Evolutionary conservation across 2,888 invertebrate species (phyloP).

Genomic region (Aplocera efformata): DNA sequence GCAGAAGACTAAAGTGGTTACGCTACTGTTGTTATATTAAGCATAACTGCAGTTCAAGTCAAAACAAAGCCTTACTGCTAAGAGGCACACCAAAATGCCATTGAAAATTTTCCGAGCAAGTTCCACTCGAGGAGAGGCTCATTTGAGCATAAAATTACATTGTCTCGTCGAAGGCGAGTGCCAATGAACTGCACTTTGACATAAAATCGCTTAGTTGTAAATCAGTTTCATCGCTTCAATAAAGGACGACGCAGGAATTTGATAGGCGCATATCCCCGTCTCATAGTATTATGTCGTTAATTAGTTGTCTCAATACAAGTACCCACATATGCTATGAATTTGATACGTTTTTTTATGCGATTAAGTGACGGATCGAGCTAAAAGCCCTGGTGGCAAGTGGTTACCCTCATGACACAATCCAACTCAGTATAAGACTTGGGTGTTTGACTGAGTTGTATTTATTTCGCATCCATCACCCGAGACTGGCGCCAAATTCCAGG

Average conservation of each 20-base stretch:
- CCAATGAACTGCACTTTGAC: conserved; percentile 80
- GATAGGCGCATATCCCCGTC: conserved; percentile 60
- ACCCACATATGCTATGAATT: no score
- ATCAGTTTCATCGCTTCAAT: conserved; percentile 77
- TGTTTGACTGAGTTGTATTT: no score
- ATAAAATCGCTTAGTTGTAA: conserved; percentile 77
- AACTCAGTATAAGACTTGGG: no score
- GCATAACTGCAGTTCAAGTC: conserved; percentile 69
- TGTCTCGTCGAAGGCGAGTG: conserved; percentile 72
- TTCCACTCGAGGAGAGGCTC: conserved; percentile 74
- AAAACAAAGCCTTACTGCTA: conserved; percentile 65
- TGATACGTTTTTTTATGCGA: no score
- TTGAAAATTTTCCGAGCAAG: conserved; percentile 73
- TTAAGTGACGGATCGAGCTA: no score
- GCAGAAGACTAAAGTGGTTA: conserved; percentile 62
- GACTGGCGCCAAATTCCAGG: no score
- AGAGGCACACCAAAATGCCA: conserved; percentile 65
- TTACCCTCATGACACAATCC: no score
- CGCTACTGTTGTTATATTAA: conserved; percentile 71
- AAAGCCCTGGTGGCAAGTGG: no score
- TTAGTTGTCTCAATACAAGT: conserved; percentile 36
- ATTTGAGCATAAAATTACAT: conserved; percentile 80
- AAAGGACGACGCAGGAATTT: conserved; percentile 71
- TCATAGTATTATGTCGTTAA: conserved; percentile 61
- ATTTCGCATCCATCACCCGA: no score